Percentiles rank a stretch among this genome's conserved stretches.
Evolutionary conservation across 2,797 vertebrate genomes (phyloP).

Genomic region (Poliocrania exsul): DNA sequence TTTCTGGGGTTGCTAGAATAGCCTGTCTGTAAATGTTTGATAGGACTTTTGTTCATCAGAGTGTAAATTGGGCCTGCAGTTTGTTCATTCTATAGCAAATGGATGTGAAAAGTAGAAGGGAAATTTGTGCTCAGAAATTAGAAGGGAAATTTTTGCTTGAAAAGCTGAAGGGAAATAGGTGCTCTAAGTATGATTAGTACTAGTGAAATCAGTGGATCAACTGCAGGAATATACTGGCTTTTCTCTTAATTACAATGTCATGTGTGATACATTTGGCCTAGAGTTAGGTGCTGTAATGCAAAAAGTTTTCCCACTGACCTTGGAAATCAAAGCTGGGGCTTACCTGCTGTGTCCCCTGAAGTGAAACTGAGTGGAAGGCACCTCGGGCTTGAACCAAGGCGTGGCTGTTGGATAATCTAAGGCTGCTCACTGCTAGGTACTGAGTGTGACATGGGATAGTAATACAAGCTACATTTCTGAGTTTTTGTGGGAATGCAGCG

Average conservation of each 20-base stretch:
- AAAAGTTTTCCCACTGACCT: not conserved
- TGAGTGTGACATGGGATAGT: rapidly evolving
- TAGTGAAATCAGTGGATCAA: not conserved
- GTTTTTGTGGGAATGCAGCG: not conserved
- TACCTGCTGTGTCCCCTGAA: not conserved
- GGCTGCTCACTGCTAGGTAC: too few relatives aligned
- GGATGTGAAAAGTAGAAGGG: not conserved
- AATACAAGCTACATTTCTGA: not conserved
- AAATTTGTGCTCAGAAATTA: not conserved
- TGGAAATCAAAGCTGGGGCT: not conserved
- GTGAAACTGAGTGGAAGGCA: not conserved
- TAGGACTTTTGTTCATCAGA: not conserved
- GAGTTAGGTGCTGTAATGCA: not conserved
- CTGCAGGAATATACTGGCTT: not conserved
- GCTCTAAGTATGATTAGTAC: not conserved
- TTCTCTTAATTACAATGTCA: not conserved
- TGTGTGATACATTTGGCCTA: not conserved
- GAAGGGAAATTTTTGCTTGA: not conserved
- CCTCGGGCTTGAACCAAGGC: rapidly evolving
- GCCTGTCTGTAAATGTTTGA: not conserved
- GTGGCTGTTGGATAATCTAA: too few relatives aligned
- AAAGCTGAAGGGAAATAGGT: not conserved
- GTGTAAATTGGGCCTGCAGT: not conserved
- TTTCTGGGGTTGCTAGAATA: not conserved
- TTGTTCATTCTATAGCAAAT: not conserved